phyloP scores from a whole-genome alignment of 1,140 invertebrate species.

The Listronotus oregonensis region DNA sequence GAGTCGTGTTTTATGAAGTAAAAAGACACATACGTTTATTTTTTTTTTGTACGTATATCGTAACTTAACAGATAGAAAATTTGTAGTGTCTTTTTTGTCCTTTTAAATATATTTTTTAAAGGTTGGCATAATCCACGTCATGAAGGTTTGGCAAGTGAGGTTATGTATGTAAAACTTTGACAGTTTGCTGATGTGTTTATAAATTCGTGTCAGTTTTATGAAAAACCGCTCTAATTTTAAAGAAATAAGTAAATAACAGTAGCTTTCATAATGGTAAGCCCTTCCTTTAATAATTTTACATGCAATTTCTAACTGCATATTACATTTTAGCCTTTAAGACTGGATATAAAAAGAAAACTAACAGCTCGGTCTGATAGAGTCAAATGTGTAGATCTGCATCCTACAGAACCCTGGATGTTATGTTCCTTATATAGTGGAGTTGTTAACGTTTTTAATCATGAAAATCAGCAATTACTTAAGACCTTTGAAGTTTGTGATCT shows the following conservation, averaged over 20 bases:
- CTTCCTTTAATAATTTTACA: not conserved
- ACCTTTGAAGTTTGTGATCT: constrained; percentile 96
- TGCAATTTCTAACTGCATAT: not conserved
- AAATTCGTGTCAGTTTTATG: constrained; percentile 26
- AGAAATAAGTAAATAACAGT: constrained; percentile 4
- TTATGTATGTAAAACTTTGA: constrained; percentile 16
- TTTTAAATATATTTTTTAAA: not conserved
- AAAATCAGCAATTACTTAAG: constrained; percentile 91
- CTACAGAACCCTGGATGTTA: constrained; percentile 97
- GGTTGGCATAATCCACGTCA: constrained; percentile 14
- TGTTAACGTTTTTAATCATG: constrained; percentile 99
- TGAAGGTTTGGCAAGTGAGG: constrained; percentile 6
- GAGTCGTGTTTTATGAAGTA: too few species aligned
- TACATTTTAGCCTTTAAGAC: constrained; percentile 78
- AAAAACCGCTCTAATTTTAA: constrained; percentile 1
- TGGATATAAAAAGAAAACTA: constrained; percentile 97
- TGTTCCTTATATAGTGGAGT: constrained; percentile 98
- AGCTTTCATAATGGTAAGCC: constrained; percentile 5
- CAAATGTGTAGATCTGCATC: constrained; percentile 97
- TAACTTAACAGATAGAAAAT: too few species aligned
- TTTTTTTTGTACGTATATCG: too few species aligned
- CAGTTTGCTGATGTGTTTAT: constrained; percentile 38
- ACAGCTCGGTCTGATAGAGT: constrained; percentile 97
- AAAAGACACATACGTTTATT: too few species aligned
- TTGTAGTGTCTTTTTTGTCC: too few species aligned